These are phyloP conservation scores for Lissonota sp. DNA, from an alignment of 2,888 invertebrate species.

Conservation along the genomic window DNA sequence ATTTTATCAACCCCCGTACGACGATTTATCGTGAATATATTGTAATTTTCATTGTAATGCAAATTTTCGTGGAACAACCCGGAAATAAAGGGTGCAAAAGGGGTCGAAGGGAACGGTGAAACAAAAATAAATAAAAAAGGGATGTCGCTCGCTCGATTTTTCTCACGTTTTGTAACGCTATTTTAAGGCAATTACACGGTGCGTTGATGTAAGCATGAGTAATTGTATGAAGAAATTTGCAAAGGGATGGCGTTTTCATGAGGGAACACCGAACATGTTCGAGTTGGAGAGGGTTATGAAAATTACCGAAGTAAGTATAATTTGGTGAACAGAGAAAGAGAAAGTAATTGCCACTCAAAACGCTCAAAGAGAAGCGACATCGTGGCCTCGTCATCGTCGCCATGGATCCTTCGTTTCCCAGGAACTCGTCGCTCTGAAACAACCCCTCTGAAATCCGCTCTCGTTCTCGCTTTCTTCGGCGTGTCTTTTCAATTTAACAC, in stretches of 20 bases:
- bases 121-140: too few relatives aligned
- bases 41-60: conserved; percentile 38
- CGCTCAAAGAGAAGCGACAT: conserved; percentile 70
- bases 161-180: conserved; percentile 32
- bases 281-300: conserved; percentile 65
- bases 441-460: conserved; percentile 23
- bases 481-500: conserved; percentile 70
- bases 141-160: not conserved
- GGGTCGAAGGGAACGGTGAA: conserved; percentile 12
- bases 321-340: conserved; percentile 70
- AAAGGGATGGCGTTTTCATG: conserved; percentile 8
- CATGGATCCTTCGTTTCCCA: conserved; percentile 9
- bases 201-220: conserved; percentile 46
- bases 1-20: not conserved
- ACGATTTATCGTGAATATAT: conserved; percentile 4
- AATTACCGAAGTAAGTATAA: conserved; percentile 77
- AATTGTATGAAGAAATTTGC: conserved; percentile 24
- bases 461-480: conserved; percentile 9
- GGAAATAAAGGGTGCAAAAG: conserved; percentile 18
- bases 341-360: conserved; percentile 79
- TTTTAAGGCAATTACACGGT: conserved; percentile 60
- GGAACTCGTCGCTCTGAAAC: conserved; percentile 23
- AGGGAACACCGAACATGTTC: not conserved
- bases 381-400: conserved; percentile 30
- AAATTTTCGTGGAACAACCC: conserved; percentile 38